phyloP scores from a whole-genome alignment of 2,113 vertebrate species.

The Dromaius novaehollandiae region DNA sequence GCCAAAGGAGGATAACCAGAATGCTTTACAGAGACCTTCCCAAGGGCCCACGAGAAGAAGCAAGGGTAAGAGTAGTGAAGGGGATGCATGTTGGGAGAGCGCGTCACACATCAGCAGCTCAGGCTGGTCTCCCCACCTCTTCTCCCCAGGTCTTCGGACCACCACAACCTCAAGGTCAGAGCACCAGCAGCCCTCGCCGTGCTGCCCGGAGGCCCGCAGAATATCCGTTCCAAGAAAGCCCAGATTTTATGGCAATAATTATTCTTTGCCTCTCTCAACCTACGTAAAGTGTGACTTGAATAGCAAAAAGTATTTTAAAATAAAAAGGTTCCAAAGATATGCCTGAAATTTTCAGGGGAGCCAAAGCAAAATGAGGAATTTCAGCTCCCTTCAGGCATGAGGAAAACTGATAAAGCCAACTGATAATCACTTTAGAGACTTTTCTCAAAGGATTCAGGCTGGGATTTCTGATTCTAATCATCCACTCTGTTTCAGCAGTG shows the following conservation, averaged over 20 bases:
- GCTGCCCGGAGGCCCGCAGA: background rate
- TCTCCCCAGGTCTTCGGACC: background rate
- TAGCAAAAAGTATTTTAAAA: background rate
- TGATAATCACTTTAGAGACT: background rate
- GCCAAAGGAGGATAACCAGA: background rate
- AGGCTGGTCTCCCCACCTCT: fast-evolving
- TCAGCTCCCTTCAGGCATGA: background rate
- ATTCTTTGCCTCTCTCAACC: background rate
- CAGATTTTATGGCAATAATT: background rate
- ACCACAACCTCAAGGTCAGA: background rate
- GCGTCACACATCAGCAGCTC: background rate
- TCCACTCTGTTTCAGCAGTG: background rate
- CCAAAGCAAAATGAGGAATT: background rate
- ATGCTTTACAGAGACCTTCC: background rate
- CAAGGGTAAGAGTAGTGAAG: background rate
- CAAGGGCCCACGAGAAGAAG: background rate
- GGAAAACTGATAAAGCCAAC: background rate
- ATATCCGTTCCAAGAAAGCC: background rate
- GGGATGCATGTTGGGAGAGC: background rate
- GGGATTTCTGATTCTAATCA: background rate
- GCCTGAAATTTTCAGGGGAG: background rate
- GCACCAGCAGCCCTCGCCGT: background rate
- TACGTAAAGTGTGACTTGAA: background rate
- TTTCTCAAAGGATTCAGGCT: background rate
- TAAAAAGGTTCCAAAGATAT: background rate